Evolutionary conservation across 2,113 vertebrate species (phyloP), one percentile per base, ranked within the genome.

Genomic region (Dendrocopos noguchii): DNA sequence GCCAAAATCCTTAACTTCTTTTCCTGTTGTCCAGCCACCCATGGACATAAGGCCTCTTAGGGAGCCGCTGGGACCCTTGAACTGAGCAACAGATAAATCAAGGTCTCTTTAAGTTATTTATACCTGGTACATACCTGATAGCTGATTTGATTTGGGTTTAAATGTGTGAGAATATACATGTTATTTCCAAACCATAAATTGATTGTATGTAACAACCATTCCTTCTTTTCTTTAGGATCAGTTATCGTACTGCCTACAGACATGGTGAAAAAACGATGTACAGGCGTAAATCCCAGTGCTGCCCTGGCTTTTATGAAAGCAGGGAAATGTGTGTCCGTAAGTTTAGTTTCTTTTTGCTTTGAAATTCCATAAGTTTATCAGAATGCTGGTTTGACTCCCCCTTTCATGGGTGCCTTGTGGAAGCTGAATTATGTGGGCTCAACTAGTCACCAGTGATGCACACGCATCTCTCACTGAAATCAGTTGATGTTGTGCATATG

Each of bases 241-340:
- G 98, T 96, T 99, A 99, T 87, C 98, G 98, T 73, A 99, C 98
- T 4, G 99, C 99, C 24, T 99, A 99, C 87, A 98, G 99, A 33
- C 98, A 98, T 74, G 99, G 99, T 78, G 98, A 99, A 88, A 99
- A 99, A 96, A 99, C 98, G 1, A 99, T 99, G 99, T 99, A 99
- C 72, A 97, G 99, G 22, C 98, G 99, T 75, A 99, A 99, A 95
- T 99, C 99, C 34, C 99, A 99, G 97, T 99, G 99, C 95, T 99
- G 99, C 79, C 98, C 99, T 7, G 99, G 99, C 71, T 99, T 99
- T 97, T 98, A 98, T 42, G 99, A 99, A 96, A 98, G 98, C 85
- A 97, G 96, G 60, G 99, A 99, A 77, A 97, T 98, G 93, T 99
- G 99, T 97, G 97, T 99, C 93, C 99, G 99, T 99, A 98, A 99